These are phyloP conservation scores for Lophius americanus DNA, from an alignment of 2,797 vertebrate species.

Conservation along the genomic window DNA sequence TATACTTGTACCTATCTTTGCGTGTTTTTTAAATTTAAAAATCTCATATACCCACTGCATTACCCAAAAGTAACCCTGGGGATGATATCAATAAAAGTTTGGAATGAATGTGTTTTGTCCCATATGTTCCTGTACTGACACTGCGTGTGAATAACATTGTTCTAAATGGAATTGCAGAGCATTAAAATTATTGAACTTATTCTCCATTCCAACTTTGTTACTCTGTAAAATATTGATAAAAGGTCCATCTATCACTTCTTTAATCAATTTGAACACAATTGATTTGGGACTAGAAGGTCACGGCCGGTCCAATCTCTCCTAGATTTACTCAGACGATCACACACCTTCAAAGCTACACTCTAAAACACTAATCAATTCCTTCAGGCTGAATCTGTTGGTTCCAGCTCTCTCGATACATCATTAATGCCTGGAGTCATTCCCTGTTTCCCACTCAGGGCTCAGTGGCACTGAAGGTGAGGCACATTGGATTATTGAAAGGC, in stretches of 20 bases:
- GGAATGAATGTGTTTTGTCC: constrained; percentile 1
- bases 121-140: not conserved
- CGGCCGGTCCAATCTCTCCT: constrained; percentile 31
- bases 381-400: constrained; percentile 29
- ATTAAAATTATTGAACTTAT: constrained; percentile 10
- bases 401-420: constrained; percentile 8
- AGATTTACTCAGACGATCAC: constrained; percentile 48
- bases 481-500: constrained; percentile 6
- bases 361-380: constrained; percentile 43
- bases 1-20: no score
- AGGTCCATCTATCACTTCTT: constrained; percentile 41
- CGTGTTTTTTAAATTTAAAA: no score
- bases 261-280: constrained; percentile 26
- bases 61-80: no score
- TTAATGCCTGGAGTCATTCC: constrained; percentile 23
- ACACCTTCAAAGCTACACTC: constrained; percentile 12
- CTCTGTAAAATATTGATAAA: constrained; percentile 2
- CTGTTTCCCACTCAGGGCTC: not conserved
- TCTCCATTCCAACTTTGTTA: constrained; percentile 3
- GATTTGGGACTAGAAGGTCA: constrained; percentile 9
- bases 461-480: constrained; percentile 16
- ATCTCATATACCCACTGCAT: no score
- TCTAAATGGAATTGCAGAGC: constrained; percentile 28
- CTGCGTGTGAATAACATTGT: constrained; percentile 19
- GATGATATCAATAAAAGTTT: not conserved